Evolutionary conservation across 2,888 invertebrate species (phyloP).

Genomic region (Polyommatus iphigenia): DNA sequence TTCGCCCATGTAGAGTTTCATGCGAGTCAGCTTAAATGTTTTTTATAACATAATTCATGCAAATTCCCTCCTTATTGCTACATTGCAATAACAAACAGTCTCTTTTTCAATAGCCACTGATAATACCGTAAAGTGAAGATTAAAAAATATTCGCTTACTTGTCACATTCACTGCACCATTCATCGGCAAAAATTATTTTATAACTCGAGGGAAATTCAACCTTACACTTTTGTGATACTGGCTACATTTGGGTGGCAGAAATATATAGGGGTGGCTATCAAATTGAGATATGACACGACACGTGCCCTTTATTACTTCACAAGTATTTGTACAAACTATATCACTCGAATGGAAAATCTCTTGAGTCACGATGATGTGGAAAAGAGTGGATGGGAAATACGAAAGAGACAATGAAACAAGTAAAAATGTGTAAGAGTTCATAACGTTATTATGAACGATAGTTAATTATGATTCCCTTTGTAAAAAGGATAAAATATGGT

Average conservation of each 20-base stretch:
- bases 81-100: not conserved
- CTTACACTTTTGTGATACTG: not conserved
- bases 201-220: not conserved
- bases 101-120: not conserved
- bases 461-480: too few relatives aligned
- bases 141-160: constrained; percentile 43
- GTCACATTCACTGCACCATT: constrained; percentile 48
- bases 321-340: constrained; percentile 74
- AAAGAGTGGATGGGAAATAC: not conserved
- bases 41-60: too few relatives aligned
- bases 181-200: constrained; percentile 10
- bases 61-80: not conserved
- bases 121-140: constrained; percentile 6
- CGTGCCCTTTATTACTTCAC: constrained; percentile 75
- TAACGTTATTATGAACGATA: too few relatives aligned
- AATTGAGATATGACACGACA: constrained; percentile 74
- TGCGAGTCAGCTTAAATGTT: too few relatives aligned
- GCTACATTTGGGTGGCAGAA: not conserved
- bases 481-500: too few relatives aligned
- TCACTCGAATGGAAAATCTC: constrained; percentile 70
- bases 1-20: too few relatives aligned
- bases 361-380: constrained; percentile 31
- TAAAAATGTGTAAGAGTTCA: not conserved
- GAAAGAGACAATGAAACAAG: not conserved
- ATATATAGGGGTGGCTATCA: constrained; percentile 35